Evolutionary conservation across 2,113 vertebrate genomes (phyloP).

Genomic region (Etheostoma spectabile): DNA sequence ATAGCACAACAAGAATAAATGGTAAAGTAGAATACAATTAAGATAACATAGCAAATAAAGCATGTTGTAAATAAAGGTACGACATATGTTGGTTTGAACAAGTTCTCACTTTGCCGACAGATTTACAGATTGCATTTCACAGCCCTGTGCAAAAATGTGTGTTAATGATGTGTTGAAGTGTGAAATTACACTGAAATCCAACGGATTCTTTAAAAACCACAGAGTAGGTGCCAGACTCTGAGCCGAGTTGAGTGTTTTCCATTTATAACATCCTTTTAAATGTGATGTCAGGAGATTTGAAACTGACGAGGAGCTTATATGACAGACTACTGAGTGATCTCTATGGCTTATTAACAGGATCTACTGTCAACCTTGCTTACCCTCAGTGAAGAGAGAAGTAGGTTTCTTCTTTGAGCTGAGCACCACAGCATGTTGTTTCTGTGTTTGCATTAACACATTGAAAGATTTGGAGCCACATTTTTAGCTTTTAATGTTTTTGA

Average conservation of each 20-base stretch:
- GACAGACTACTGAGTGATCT: slow-evolving; percentile 1
- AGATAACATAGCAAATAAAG: neutral
- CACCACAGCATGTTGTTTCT: neutral
- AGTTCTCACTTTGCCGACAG: slow-evolving; percentile 22
- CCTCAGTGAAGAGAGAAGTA: neutral
- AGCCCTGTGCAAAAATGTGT: neutral
- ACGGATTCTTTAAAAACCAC: slow-evolving; percentile 4
- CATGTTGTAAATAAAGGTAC: neutral
- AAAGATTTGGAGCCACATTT: slow-evolving; percentile 10
- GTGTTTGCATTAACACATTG: neutral
- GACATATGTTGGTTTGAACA: neutral
- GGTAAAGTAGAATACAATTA: neutral
- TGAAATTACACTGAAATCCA: slow-evolving; percentile 14
- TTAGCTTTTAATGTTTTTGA: slow-evolving; percentile 33
- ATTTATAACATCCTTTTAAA: slow-evolving; percentile 9
- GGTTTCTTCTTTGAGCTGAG: neutral
- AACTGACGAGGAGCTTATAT: neutral
- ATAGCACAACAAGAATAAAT: neutral
- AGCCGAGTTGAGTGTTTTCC: neutral
- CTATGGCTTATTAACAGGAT: neutral
- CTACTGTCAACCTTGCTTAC: slow-evolving; percentile 2
- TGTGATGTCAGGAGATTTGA: neutral
- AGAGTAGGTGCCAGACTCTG: neutral
- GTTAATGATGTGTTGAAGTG: neutral
- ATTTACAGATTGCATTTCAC: slow-evolving; percentile 8